Evolutionary conservation across 2,797 vertebrate genomes (phyloP).

Genomic region (Enteromius argenteus): DNA sequence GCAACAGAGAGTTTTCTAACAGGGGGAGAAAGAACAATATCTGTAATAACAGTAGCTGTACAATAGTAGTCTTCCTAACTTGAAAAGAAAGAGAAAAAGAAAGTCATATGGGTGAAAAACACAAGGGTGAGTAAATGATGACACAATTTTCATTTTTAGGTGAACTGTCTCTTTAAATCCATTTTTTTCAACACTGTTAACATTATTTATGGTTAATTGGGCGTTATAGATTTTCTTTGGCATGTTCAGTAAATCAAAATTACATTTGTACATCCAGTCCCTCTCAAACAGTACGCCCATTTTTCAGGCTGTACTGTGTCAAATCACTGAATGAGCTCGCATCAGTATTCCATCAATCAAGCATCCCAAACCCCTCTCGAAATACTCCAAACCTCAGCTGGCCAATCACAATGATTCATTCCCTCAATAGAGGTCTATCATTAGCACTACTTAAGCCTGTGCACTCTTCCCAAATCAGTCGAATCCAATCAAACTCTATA

Average conservation of each 20-base stretch:
- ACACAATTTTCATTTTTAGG: background rate
- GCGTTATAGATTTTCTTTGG: slow-evolving; percentile 3
- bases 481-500: slow-evolving; percentile 39
- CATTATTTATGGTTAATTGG: slow-evolving; percentile 3
- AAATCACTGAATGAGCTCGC: slow-evolving; percentile 29
- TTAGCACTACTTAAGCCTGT: slow-evolving; percentile 25
- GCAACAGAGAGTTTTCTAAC: slow-evolving; percentile 87
- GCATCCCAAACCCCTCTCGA: background rate
- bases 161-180: background rate
- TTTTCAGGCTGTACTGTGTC: slow-evolving; percentile 25
- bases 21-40: slow-evolving; percentile 15
- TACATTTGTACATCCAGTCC: slow-evolving; percentile 20
- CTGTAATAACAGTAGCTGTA: background rate
- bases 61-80: background rate
- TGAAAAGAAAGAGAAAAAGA: background rate
- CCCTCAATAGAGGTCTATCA: slow-evolving; percentile 33
- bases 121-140: background rate
- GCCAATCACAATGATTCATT: slow-evolving; percentile 31
- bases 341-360: slow-evolving; percentile 40
- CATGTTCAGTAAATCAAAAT: slow-evolving; percentile 20
- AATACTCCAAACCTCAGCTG: slow-evolving; percentile 39
- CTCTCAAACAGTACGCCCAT: background rate
- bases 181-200: background rate
- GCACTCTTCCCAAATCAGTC: slow-evolving; percentile 32
- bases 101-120: background rate